Conservation (phyloP, 1,140 invertebrate genomes). For the Dinothrombium tinctorium region DNA sequence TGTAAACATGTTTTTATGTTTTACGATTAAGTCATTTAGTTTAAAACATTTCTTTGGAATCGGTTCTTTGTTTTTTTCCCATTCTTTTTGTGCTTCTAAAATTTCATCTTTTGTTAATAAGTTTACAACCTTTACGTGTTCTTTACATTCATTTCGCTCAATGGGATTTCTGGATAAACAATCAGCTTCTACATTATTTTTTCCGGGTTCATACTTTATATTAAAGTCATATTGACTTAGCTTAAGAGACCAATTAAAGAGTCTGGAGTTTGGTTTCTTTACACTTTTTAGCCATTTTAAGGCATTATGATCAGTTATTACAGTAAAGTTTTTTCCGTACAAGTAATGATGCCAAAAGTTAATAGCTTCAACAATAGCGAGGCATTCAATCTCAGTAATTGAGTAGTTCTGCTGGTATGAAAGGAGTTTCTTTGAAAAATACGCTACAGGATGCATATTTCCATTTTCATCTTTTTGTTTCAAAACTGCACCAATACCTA, state of each 20-base stretch:
- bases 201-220: conserved; percentile 5
- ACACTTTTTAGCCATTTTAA: conserved; percentile 14
- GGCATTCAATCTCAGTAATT: conserved; percentile 29
- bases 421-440: conserved; percentile 1
- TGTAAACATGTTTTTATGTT: neutral
- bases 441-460: neutral
- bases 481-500: conserved; percentile 19
- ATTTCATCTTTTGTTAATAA: neutral
- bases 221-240: conserved; percentile 9
- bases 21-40: neutral
- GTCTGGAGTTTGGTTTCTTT: conserved; percentile 4
- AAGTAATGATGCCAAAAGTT: conserved; percentile 27
- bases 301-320: conserved; percentile 26
- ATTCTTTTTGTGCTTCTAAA: neutral
- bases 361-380: conserved; percentile 24
- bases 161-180: conserved; percentile 7
- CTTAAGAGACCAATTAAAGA: conserved; percentile 8
- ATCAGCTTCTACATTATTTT: conserved; percentile 7
- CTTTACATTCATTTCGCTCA: neutral
- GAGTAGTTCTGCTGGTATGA: conserved; percentile 18
- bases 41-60: neutral
- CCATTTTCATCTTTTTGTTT: conserved; percentile 11
- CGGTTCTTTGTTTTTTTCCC: neutral
- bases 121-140: neutral
- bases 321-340: conserved; percentile 21